Conservation (phyloP, 1,140 invertebrate species). For the Andrena cerasifolii region DNA sequence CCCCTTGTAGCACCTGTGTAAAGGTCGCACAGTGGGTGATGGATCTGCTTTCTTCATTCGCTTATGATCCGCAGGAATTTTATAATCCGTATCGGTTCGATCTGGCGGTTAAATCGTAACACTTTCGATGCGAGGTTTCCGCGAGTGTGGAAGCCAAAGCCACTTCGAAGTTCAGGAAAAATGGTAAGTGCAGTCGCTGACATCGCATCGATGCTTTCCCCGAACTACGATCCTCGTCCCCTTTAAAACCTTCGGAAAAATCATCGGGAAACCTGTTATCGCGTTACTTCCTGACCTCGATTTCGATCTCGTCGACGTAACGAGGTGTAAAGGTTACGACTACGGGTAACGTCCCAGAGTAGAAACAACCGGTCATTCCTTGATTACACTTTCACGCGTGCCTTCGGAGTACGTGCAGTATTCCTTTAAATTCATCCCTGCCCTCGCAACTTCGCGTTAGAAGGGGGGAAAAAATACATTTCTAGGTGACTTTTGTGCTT, state of each 20-base stretch:
- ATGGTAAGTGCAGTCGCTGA: background rate
- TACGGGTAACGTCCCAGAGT: constrained; percentile 17
- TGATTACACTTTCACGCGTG: constrained; percentile 40
- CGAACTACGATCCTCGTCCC: constrained; percentile 9
- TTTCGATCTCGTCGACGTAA: constrained; percentile 44
- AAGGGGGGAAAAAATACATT: background rate
- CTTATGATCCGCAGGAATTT: no score
- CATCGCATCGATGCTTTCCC: constrained; percentile 15
- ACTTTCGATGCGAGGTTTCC: background rate
- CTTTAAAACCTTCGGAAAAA: constrained; percentile 32
- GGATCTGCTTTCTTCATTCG: no score
- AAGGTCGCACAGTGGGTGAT: no score
- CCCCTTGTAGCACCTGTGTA: no score
- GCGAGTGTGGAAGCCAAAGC: background rate
- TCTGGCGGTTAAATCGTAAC: no score
- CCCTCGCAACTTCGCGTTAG: no score
- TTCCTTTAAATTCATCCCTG: no score
- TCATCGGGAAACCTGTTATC: constrained; percentile 46
- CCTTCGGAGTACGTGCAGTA: background rate
- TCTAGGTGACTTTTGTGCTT: constrained; percentile 28
- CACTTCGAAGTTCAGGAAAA: constrained; percentile 21
- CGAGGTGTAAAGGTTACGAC: constrained; percentile 26
- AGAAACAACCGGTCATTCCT: constrained; percentile 39
- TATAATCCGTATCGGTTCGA: no score
- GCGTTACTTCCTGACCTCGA: constrained; percentile 22